Conservation (phyloP, 2,888 invertebrate species). For the Clusia tigrina region DNA sequence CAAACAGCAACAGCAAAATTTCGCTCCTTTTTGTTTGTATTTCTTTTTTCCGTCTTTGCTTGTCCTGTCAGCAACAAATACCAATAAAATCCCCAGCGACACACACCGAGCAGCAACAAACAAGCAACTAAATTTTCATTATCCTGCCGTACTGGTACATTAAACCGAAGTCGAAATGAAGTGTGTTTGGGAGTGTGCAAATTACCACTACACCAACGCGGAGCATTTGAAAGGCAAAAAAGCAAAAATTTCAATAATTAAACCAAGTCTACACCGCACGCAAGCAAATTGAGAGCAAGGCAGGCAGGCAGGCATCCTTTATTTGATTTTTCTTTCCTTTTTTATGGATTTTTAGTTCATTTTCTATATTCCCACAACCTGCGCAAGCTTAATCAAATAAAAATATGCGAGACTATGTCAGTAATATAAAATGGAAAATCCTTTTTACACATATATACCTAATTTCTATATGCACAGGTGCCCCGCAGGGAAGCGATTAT, state of each 20-base stretch:
- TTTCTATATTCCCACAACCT: too few species aligned
- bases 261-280: not conserved
- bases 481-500: too few species aligned
- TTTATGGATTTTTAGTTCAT: too few species aligned
- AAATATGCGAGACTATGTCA: constrained; percentile 19
- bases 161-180: too few species aligned
- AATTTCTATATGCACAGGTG: not conserved
- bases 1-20: not conserved
- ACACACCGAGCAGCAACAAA: not conserved
- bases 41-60: not conserved
- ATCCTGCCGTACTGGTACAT: not conserved
- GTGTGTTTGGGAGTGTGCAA: too few species aligned
- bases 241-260: not conserved
- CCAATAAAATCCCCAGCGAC: not conserved
- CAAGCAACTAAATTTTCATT: constrained; percentile 5
- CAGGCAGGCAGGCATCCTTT: not conserved
- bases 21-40: not conserved
- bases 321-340: too few species aligned
- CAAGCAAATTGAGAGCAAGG: not conserved
- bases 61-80: constrained; percentile 1
- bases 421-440: constrained; percentile 10
- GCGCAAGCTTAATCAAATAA: constrained; percentile 8
- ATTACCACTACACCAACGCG: too few species aligned
- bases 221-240: too few species aligned
- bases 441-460: not conserved